Conservation (phyloP, 2,113 vertebrate genomes). For the Oncorhynchus nerka region DNA sequence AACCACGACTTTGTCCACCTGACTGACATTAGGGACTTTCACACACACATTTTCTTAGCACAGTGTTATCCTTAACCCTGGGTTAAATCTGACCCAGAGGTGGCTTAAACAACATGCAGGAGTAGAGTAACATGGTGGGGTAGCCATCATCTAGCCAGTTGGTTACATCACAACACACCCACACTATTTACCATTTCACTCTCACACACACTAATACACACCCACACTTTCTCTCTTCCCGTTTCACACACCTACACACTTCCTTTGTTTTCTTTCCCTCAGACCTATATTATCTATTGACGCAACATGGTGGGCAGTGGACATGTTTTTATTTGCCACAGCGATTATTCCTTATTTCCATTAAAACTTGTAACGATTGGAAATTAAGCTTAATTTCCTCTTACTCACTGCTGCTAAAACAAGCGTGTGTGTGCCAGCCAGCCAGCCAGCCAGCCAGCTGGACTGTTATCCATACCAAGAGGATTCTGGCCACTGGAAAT, state of each 20-base stretch:
- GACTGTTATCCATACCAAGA: not conserved
- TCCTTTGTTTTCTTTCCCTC: not conserved
- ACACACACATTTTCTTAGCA: too few species aligned
- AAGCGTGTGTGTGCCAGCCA: too few species aligned
- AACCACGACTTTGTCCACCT: not conserved
- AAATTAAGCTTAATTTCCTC: constrained; percentile 14
- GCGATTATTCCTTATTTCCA: not conserved
- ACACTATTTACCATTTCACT: not conserved
- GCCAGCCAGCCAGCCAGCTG: not conserved
- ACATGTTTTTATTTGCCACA: not conserved
- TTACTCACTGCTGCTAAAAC: constrained; percentile 2
- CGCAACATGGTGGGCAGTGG: not conserved
- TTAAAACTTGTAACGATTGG: not conserved
- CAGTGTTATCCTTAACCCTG: not conserved
- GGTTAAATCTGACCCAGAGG: too few species aligned
- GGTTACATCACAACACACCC: not conserved
- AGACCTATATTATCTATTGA: too few species aligned
- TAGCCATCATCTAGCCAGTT: not conserved
- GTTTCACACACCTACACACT: not conserved
- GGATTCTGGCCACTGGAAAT: not conserved
- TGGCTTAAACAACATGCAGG: too few species aligned
- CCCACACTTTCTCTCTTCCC: not conserved
- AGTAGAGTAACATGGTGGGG: not conserved
- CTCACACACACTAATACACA: not conserved
- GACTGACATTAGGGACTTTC: too few species aligned